Percentiles rank a stretch among this genome's conserved stretches.
Conservation (phyloP, 1,140 invertebrate species). For the Lordiphosa mommai region DNA sequence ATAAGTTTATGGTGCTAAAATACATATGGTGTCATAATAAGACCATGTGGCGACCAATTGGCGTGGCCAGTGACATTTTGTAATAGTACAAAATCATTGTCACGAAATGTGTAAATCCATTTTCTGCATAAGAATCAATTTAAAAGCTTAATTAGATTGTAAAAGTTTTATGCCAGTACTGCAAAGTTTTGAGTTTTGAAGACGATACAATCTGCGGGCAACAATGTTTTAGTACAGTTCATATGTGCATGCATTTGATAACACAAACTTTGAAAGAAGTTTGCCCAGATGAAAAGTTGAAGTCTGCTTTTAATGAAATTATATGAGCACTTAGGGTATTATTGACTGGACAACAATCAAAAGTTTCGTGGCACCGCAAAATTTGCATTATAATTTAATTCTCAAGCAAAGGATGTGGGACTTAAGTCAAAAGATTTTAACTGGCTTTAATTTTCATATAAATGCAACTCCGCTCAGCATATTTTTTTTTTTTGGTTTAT, state of each 20-base stretch:
- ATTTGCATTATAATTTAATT: too few relatives aligned
- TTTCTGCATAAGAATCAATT: conserved; percentile 41
- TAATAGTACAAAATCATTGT: conserved; percentile 30
- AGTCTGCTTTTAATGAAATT: too few relatives aligned
- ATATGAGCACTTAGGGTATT: too few relatives aligned
- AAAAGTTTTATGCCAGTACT: conserved; percentile 29
- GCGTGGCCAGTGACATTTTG: neutral
- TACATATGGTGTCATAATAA: conserved; percentile 42
- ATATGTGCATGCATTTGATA: conserved; percentile 45
- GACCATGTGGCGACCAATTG: conserved; percentile 4
- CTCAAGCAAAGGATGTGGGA: too few relatives aligned
- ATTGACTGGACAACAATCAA: too few relatives aligned
- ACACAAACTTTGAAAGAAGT: conserved; percentile 34
- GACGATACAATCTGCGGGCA: too few relatives aligned
- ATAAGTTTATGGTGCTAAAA: conserved; percentile 19
- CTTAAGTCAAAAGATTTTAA: too few relatives aligned
- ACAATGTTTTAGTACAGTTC: conserved; percentile 4
- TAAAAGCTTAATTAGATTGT: conserved; percentile 38
- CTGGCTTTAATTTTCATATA: too few relatives aligned
- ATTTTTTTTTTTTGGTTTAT: neutral
- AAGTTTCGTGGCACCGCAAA: too few relatives aligned
- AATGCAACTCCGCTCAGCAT: neutral
- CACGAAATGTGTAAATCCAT: conserved; percentile 39
- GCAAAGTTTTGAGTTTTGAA: conserved; percentile 14
- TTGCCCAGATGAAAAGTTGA: too few relatives aligned